Conservation (phyloP, 2,113 vertebrate species). For the Emydocephalus ijimae region DNA sequence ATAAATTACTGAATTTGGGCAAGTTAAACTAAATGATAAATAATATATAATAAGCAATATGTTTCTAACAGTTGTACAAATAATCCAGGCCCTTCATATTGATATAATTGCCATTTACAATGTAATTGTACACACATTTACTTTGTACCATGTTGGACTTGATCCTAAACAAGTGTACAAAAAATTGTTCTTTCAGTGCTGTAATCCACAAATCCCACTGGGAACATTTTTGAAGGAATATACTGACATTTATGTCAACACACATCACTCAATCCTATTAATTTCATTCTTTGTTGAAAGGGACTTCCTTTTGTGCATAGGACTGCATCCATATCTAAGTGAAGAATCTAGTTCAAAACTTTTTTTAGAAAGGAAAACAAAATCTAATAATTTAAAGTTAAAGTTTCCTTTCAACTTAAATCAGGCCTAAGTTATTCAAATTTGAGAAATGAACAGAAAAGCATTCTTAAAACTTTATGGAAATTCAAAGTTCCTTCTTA, state of each 20-base stretch:
- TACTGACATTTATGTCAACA: not conserved
- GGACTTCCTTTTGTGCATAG: not conserved
- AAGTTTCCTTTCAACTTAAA: not conserved
- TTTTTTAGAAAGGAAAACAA: constrained; percentile 6
- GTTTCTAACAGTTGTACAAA: not conserved
- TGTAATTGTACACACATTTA: not conserved
- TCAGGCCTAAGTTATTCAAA: constrained; percentile 16
- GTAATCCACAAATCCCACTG: not conserved
- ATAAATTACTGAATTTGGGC: not conserved
- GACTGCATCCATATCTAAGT: not conserved
- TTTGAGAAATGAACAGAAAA: constrained; percentile 17
- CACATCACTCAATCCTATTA: not conserved
- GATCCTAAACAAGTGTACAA: not conserved
- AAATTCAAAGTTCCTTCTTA: constrained; percentile 28
- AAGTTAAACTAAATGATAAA: not conserved
- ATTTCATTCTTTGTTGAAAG: not conserved
- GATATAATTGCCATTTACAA: constrained; percentile 17
- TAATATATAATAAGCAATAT: not conserved
- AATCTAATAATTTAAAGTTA: constrained; percentile 24
- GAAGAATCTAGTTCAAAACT: constrained; percentile 20
- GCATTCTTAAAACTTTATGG: constrained; percentile 1
- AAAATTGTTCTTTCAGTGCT: not conserved
- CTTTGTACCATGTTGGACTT: not conserved
- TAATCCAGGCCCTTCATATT: not conserved
- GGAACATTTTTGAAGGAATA: not conserved